Evolutionary conservation across 2,888 invertebrate species (phyloP), one percentile per base, ranked within the genome.

Genomic region (Byasa hedistus): DNA sequence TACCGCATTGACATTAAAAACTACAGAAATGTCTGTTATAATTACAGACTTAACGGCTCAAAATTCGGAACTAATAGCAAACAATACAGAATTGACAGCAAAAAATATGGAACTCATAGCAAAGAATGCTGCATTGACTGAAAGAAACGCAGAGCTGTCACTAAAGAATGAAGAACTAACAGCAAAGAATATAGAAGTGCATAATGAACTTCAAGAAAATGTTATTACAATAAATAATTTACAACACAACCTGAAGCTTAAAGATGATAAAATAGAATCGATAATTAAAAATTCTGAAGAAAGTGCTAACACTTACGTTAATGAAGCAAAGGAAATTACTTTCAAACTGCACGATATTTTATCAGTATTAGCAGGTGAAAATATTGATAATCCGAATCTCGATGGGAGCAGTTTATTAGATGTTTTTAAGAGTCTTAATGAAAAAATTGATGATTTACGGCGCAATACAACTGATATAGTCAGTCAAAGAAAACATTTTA

Each of bases 401-500:
- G 73, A 80, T 48, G 80, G 81, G 21, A 78, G 78, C 72, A 15
- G 44, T 17, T 76, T 81, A 70, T 75, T 76, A 22, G 72, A 72
- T 51, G 71, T 80, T 52, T 80, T 83, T 59, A 77, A 73, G 22
- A 66, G 69, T 8, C 69, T 87, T 58, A 73, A 72, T 70, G 74
- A 76, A 48, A 79, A 73, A 57, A 73, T 88, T 55, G 71, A 71
- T 69, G 67, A 57, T n/a, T 76, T 87, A 70, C 80, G 86, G 71
- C 68, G 56, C 19, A 72, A 76, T 60, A 75, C 80, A 5, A 70
- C 61, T 51, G 71, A 76, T 62, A 70, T 78, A 44, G 61, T 82
- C 2, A 68, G 72, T 57, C 72, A 84, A 73, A 85, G 79, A 71
- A 73, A 80, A 58, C 24, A 39, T 24, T 36, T 64, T 62, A 70